phyloP scores from a whole-genome alignment of 2,888 invertebrate species.

The Anoplius nigerrimus region DNA sequence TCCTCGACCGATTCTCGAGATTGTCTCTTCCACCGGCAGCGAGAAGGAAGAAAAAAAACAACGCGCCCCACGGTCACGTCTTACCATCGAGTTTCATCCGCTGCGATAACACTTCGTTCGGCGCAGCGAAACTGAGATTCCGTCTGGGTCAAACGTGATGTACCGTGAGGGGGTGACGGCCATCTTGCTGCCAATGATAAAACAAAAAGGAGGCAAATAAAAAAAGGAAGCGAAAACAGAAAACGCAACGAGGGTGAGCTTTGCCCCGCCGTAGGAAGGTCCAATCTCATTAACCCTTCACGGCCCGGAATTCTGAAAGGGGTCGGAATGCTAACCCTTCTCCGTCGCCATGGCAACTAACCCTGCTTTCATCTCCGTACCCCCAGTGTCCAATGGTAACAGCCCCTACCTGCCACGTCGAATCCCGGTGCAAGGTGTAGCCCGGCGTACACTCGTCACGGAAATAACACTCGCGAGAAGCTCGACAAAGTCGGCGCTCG shows the following conservation, averaged over 20 bases:
- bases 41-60: too few relatives aligned
- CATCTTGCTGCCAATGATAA: slow-evolving; percentile 27
- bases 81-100: not conserved
- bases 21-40: too few relatives aligned
- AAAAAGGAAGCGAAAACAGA: slow-evolving; percentile 11
- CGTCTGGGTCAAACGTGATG: not conserved
- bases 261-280: slow-evolving; percentile 31
- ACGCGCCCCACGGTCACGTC: too few relatives aligned
- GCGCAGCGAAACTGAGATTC: not conserved
- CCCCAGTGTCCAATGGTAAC: slow-evolving; percentile 52
- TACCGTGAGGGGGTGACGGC: slow-evolving; percentile 26
- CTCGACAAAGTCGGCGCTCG: slow-evolving; percentile 13
- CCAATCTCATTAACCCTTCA: slow-evolving; percentile 70
- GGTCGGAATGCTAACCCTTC: slow-evolving; percentile 63
- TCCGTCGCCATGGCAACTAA: slow-evolving; percentile 62
- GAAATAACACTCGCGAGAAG: too few relatives aligned
- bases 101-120: too few relatives aligned
- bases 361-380: slow-evolving; percentile 50
- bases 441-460: not conserved
- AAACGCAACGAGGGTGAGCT: slow-evolving; percentile 27
- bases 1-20: too few relatives aligned
- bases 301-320: slow-evolving; percentile 56
- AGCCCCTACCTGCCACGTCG: slow-evolving; percentile 52
- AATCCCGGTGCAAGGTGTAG: slow-evolving; percentile 41
- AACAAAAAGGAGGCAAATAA: slow-evolving; percentile 19